These are phyloP conservation scores for Caenorhabditis wallacei DNA, from an alignment of 2,888 invertebrate species.

Conservation along the genomic window DNA sequence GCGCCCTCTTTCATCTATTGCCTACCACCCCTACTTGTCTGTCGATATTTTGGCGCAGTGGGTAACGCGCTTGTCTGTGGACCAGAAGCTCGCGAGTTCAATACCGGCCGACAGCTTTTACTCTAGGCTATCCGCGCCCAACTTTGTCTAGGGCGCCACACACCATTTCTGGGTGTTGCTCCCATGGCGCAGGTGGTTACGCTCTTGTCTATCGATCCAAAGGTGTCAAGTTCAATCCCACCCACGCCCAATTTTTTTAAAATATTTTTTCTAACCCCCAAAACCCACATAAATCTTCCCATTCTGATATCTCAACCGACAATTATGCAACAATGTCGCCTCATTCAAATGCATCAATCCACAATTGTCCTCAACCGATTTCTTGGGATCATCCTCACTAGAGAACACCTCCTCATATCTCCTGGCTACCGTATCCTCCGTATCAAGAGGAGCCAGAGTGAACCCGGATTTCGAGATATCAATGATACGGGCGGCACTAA, in stretches of 20 bases:
- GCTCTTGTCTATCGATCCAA: no score
- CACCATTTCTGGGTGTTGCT: no score
- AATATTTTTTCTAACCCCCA: not conserved
- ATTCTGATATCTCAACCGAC: conserved; percentile 92
- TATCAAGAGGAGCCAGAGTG: conserved; percentile 19
- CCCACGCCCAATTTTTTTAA: not conserved
- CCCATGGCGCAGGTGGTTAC: no score
- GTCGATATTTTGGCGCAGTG: no score
- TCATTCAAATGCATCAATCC: conserved; percentile 98
- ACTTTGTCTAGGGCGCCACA: no score
- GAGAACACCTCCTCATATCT: conserved; percentile 93
- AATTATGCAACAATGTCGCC: conserved; percentile 95
- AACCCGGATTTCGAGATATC: conserved; percentile 63
- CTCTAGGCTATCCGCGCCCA: no score
- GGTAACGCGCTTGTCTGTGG: no score
- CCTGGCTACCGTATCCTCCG: conserved; percentile 86
- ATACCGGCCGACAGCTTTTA: no score
- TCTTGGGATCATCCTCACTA: conserved; percentile 91
- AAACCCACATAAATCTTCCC: conserved; percentile 95
- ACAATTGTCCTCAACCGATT: conserved; percentile 97
- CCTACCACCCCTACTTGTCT: no score
- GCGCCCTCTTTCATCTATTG: no score
- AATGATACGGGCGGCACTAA: conserved; percentile 83
- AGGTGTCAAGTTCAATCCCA: no score
- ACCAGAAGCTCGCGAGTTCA: no score